These are phyloP conservation scores for Musca domestica DNA, from an alignment of 1,140 invertebrate genomes.

Conservation along the genomic window DNA sequence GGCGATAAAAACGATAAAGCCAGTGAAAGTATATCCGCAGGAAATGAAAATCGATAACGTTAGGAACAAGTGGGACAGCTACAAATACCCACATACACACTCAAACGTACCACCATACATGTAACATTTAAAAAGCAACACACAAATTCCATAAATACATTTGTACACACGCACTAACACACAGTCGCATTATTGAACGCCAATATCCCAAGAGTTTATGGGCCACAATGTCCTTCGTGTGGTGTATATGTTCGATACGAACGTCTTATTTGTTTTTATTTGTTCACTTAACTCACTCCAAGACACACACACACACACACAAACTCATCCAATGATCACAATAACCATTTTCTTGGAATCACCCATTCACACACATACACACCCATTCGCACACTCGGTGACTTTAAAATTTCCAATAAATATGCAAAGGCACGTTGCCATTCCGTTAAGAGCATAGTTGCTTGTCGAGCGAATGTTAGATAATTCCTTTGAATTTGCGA, in stretches of 20 bases:
- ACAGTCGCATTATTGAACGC: neutral
- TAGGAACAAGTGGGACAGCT: neutral
- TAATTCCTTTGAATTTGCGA: conserved; percentile 7
- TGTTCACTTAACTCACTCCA: neutral
- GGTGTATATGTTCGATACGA: neutral
- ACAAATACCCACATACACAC: too few relatives aligned
- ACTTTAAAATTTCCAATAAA: conserved; percentile 11
- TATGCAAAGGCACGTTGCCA: conserved; percentile 9
- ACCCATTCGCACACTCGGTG: too few relatives aligned
- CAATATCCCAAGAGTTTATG: conserved; percentile 2
- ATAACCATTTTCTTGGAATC: too few relatives aligned
- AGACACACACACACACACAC: too few relatives aligned
- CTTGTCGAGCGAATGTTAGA: neutral
- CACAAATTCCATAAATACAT: conserved; percentile 13
- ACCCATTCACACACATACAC: too few relatives aligned
- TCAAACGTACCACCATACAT: too few relatives aligned
- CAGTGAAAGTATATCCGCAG: conserved; percentile 6
- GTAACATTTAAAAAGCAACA: neutral
- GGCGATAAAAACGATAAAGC: conserved; percentile 10
- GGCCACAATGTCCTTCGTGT: neutral
- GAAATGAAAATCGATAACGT: conserved; percentile 18
- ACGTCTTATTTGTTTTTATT: neutral
- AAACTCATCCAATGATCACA: too few relatives aligned
- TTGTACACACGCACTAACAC: neutral
- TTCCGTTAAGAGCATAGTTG: too few relatives aligned